Percentiles rank a stretch among this genome's conserved stretches.
Conservation (phyloP, 1,140 invertebrate genomes). For the Elymnias hypermnestra region DNA sequence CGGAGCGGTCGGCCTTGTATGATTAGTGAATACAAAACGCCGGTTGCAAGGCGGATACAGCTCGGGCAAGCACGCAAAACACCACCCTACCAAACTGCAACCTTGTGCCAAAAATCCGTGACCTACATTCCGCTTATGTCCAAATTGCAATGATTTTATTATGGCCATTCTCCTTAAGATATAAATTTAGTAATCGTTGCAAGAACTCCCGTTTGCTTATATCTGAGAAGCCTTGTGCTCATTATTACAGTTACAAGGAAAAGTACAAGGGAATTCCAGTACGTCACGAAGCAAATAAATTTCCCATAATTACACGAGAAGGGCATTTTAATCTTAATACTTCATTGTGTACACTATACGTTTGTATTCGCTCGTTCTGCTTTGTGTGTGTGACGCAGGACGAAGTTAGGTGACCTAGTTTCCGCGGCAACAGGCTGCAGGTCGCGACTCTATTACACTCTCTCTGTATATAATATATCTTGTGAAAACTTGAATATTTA, state of each 20-base stretch:
- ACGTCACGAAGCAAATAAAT: not conserved
- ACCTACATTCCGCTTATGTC: constrained; percentile 60
- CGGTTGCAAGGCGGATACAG: constrained; percentile 58
- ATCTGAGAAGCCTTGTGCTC: constrained; percentile 6
- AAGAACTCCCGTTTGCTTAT: constrained; percentile 4
- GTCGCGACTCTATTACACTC: constrained; percentile 44
- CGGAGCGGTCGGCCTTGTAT: constrained; percentile 46
- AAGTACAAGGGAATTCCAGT: not conserved
- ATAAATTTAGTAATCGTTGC: constrained; percentile 11
- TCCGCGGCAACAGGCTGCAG: constrained; percentile 37
- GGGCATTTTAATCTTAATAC: not conserved
- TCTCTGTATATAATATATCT: too few species aligned
- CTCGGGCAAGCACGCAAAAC: constrained; percentile 38
- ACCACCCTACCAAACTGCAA: constrained; percentile 42
- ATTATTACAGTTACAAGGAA: constrained; percentile 12
- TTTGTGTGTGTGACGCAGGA: constrained; percentile 31
- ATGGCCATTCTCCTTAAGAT: constrained; percentile 40
- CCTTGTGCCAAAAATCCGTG: constrained; percentile 68
- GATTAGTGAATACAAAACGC: constrained; percentile 52
- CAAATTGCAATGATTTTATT: constrained; percentile 62
- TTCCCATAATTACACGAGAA: not conserved
- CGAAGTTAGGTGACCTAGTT: constrained; percentile 53
- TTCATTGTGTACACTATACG: too few species aligned
- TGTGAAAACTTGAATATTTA: too few species aligned
- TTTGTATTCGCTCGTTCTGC: constrained; percentile 1